phyloP scores from a whole-genome alignment of 2,888 invertebrate genomes.

The Lordiphosa fenestrarum region DNA sequence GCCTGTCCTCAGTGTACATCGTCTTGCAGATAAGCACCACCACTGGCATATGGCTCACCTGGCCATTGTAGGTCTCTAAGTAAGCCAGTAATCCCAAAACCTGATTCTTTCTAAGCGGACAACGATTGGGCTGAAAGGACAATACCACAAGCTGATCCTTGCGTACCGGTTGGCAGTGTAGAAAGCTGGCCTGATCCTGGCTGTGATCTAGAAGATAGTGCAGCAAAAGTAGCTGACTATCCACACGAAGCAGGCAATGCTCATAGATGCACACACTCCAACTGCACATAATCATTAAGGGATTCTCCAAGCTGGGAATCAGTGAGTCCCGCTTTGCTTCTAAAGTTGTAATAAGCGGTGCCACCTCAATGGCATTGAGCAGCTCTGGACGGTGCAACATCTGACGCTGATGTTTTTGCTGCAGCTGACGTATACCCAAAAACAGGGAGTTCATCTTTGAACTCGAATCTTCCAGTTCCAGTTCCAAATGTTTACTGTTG shows the following conservation, averaged over 20 bases:
- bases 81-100: slow-evolving; percentile 52
- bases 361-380: slow-evolving; percentile 34
- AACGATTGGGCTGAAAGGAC: slow-evolving; percentile 28
- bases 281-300: slow-evolving; percentile 28
- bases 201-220: slow-evolving; percentile 53
- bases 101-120: slow-evolving; percentile 22
- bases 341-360: not conserved
- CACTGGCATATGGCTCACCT: slow-evolving; percentile 36
- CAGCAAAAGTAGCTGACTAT: slow-evolving; percentile 47
- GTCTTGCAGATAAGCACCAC: slow-evolving; percentile 53
- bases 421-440: slow-evolving; percentile 10
- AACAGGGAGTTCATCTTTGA: slow-evolving; percentile 15
- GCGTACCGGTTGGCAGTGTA: slow-evolving; percentile 21
- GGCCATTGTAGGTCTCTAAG: not conserved
- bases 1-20: too few species aligned
- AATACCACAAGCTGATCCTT: slow-evolving; percentile 29
- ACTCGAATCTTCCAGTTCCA: slow-evolving; percentile 11
- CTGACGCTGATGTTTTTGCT: slow-evolving; percentile 4
- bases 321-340: not conserved
- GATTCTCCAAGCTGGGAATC: not conserved
- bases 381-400: not conserved
- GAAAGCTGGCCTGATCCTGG: slow-evolving; percentile 4
- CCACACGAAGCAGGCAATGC: slow-evolving; percentile 32
- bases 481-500: not conserved
- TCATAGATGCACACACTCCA: slow-evolving; percentile 35